These are phyloP conservation scores for Hypsibius dujardini DNA, from an alignment of 1,140 invertebrate genomes.

Conservation along the genomic window DNA sequence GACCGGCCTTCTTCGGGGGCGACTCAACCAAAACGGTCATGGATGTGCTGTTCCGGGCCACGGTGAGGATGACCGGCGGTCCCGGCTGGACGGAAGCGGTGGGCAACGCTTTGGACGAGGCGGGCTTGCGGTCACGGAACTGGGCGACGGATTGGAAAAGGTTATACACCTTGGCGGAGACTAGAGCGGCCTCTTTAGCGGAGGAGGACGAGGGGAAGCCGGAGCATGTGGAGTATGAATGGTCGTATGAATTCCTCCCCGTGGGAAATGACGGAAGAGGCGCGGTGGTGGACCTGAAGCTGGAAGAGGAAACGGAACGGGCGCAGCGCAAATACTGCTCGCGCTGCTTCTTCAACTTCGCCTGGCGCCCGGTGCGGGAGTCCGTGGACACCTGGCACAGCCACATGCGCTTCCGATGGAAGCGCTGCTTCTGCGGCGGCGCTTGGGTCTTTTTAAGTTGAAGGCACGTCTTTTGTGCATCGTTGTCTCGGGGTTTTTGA, in stretches of 20 bases:
- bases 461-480: no score
- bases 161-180: no score
- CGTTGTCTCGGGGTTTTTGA: no score
- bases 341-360: neutral
- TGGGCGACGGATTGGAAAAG: no score
- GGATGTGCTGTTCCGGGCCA: neutral
- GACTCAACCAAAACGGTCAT: constrained; percentile 9
- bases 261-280: neutral
- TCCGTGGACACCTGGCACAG: constrained; percentile 3
- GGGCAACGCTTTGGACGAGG: no score
- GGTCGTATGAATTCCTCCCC: neutral
- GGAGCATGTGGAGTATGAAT: neutral
- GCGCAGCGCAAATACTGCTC: neutral
- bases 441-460: constrained; percentile 9
- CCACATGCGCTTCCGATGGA: neutral
- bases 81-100: no score
- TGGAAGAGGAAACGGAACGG: neutral
- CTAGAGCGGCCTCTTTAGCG: no score
- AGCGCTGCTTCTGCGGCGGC: neutral
- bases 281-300: neutral
- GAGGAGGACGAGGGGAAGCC: no score
- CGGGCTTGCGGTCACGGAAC: no score
- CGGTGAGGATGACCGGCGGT: no score
- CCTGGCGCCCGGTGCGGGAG: neutral
- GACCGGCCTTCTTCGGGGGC: neutral